A percentile compares a stretch with the other conserved stretches of the same genome.
Evolutionary conservation across 2,797 vertebrate genomes (phyloP).

Genomic region (Rhynchonycteris naso): DNA sequence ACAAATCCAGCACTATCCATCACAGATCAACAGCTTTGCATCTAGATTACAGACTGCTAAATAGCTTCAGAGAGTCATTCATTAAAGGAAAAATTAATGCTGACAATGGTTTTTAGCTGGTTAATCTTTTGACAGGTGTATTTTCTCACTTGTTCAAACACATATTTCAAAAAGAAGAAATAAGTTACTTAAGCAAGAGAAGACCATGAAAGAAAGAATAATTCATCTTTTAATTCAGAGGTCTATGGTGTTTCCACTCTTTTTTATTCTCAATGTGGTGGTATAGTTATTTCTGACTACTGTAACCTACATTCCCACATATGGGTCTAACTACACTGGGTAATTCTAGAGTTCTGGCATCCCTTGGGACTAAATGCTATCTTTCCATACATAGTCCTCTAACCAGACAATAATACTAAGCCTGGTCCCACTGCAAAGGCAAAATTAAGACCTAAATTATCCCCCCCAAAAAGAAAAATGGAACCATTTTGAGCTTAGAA

Average conservation of each 20-base stretch:
- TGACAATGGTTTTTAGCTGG: constrained; percentile 89
- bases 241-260: constrained; percentile 59
- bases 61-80: constrained; percentile 88
- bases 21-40: constrained; percentile 86
- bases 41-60: constrained; percentile 87
- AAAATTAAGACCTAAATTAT: constrained; percentile 25
- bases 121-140: constrained; percentile 89
- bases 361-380: neutral
- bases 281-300: constrained; percentile 63
- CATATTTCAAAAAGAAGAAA: constrained; percentile 86
- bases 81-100: constrained; percentile 89
- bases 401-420: neutral
- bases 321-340: neutral
- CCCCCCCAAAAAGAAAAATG: constrained; percentile 8
- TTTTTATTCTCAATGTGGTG: constrained; percentile 58
- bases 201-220: constrained; percentile 66
- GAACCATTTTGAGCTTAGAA: neutral
- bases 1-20: constrained; percentile 86
- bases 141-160: constrained; percentile 88
- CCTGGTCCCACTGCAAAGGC: neutral
- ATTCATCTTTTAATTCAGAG: constrained; percentile 76
- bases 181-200: constrained; percentile 83
- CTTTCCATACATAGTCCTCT: neutral
- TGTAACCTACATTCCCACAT: constrained; percentile 6
- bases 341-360: constrained; percentile 35